These are phyloP conservation scores for Scaptomyza polygonia DNA, from an alignment of 2,888 invertebrate species.

Conservation along the genomic window DNA sequence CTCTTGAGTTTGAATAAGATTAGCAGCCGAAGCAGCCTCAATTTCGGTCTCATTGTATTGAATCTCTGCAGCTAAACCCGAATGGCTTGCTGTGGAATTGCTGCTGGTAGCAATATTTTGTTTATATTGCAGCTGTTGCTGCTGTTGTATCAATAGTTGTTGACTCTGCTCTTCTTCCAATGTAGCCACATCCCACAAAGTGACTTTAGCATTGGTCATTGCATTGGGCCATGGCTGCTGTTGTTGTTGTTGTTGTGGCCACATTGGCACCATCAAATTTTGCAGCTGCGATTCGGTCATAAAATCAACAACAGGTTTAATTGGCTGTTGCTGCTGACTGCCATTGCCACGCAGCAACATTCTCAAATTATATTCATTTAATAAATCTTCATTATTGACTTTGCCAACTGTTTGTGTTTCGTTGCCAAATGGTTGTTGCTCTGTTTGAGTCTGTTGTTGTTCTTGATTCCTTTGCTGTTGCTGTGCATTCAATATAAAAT, in stretches of 20 bases:
- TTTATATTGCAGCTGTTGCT: neutral
- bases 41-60: slow-evolving; percentile 8
- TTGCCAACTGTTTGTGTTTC: slow-evolving; percentile 23
- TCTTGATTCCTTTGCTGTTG: slow-evolving; percentile 34
- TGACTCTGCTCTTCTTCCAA: slow-evolving; percentile 66
- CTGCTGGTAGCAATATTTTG: neutral
- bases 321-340: slow-evolving; percentile 11
- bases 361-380: slow-evolving; percentile 79
- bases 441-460: slow-evolving; percentile 5
- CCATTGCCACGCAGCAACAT: slow-evolving; percentile 73
- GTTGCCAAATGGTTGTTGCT: slow-evolving; percentile 14
- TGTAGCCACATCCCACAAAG: slow-evolving; percentile 71
- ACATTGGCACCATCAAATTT: slow-evolving; percentile 75
- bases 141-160: slow-evolving; percentile 26
- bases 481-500: slow-evolving; percentile 71
- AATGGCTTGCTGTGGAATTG: neutral
- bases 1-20: slow-evolving; percentile 18
- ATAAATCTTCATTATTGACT: slow-evolving; percentile 54
- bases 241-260: slow-evolving; percentile 59
- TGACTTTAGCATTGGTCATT: slow-evolving; percentile 37
- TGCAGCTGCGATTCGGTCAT: slow-evolving; percentile 70
- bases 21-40: neutral
- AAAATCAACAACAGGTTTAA: slow-evolving; percentile 58
- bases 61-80: slow-evolving; percentile 19
- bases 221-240: slow-evolving; percentile 58